These are phyloP conservation scores for Sitodiplosis mosellana DNA, from an alignment of 1,140 invertebrate genomes.

Conservation along the genomic window DNA sequence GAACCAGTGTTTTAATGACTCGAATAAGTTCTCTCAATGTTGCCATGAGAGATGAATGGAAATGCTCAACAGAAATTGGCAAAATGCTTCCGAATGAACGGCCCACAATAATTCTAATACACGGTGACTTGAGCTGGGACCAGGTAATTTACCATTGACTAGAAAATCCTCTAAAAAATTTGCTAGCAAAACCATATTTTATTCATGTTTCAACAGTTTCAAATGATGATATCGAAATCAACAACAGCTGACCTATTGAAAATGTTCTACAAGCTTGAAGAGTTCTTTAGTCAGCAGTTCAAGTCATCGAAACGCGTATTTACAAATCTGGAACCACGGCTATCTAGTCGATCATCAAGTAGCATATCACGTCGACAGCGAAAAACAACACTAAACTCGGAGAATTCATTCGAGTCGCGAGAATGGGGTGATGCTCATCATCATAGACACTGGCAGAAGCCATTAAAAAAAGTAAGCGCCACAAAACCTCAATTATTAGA, in stretches of 20 bases:
- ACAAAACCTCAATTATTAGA: not conserved
- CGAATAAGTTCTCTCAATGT: slow-evolving; percentile 67
- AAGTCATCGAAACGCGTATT: slow-evolving; percentile 83
- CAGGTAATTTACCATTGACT: slow-evolving; percentile 35
- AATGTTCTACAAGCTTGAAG: slow-evolving; percentile 90
- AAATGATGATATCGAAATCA: slow-evolving; percentile 89
- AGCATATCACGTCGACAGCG: slow-evolving; percentile 15
- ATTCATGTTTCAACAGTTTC: slow-evolving; percentile 20
- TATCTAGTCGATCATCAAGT: slow-evolving; percentile 29
- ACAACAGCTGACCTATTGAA: slow-evolving; percentile 91
- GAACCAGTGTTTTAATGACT: slow-evolving; percentile 79
- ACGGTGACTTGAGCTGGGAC: slow-evolving; percentile 85
- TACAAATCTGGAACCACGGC: slow-evolving; percentile 45
- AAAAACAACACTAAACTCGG: slow-evolving; percentile 24
- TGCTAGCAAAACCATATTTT: not conserved
- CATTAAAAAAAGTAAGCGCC: slow-evolving; percentile 32
- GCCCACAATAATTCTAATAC: slow-evolving; percentile 79
- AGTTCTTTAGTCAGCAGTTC: slow-evolving; percentile 92
- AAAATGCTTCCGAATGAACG: slow-evolving; percentile 15
- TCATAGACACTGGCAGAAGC: slow-evolving; percentile 81
- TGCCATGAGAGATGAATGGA: slow-evolving; percentile 69
- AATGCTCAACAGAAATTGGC: slow-evolving; percentile 23
- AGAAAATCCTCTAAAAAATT: not conserved
- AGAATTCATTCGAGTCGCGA: slow-evolving; percentile 1
- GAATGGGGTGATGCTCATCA: slow-evolving; percentile 43